Evolutionary conservation across 1,140 invertebrate genomes (phyloP), one percentile per base, ranked within the genome.

Genomic region (Scaptomyza montana): DNA sequence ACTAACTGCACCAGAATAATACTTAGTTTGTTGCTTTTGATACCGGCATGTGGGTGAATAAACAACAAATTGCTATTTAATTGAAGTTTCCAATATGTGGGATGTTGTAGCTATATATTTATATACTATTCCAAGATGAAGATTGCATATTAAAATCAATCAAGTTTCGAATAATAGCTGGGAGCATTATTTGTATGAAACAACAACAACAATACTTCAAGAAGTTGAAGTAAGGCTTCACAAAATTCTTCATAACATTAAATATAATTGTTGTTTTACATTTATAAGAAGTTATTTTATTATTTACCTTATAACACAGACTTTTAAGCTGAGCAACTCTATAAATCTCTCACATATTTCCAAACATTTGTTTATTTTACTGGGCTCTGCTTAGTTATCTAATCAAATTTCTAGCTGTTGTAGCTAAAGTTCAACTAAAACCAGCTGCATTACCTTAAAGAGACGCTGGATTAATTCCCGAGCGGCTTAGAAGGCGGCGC

Each of bases 1-100:
- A n/a, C 69, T 59, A 72, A 66, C 69, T 59, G 53, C 19, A 56
- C 3, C 53, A 36, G 65, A 13, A 51, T 55, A 62, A 69, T 62
- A 33, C 13, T 21, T 21, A 47, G 66, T 3, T 62, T 10, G 12
- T 13, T 43, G 64, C 51, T 67, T 67, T 55, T 10, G 36, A 57
- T 54, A 9, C 10, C n/a, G 5, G 3, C 30, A 33, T 70, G 45
- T 50, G 57, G 43, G 33, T 73, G 56, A 73, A 73, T 67, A 33
- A 62, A 59, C 71, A 63, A 57, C 57, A 69, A 74, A 69, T 74
- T 69, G 65, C 45, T 25, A 46, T 69, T 69, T 74, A 74, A 74
- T 74, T 74, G 66, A 43, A 30, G 12, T 13, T 43, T 60, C 30
- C 54, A 39, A 10, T n/a, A 50, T 73, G 56, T 33, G 55, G 39